phyloP scores from a whole-genome alignment of 2,113 vertebrate species.

The Pavo muticus region DNA sequence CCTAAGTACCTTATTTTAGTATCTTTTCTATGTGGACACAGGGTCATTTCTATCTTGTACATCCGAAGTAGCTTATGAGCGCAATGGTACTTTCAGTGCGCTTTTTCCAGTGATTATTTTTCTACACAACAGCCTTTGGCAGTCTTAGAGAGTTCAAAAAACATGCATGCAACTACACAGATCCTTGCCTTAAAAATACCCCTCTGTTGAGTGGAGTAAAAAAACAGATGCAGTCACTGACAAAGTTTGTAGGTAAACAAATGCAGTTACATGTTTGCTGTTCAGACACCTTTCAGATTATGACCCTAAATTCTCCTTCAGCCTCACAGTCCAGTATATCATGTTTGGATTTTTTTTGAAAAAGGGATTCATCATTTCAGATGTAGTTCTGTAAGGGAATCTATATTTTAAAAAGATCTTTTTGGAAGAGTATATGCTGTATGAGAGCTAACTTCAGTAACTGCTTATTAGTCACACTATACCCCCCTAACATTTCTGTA shows the following conservation, averaged over 20 bases:
- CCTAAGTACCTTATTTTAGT: not conserved
- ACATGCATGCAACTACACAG: not conserved
- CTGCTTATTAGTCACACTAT: not conserved
- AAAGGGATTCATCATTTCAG: not conserved
- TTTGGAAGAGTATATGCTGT: not conserved
- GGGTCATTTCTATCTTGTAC: not conserved
- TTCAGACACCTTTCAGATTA: not conserved
- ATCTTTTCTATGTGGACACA: not conserved
- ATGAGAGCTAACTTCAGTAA: not conserved
- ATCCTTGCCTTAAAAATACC: not conserved
- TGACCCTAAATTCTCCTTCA: not conserved
- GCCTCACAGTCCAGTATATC: not conserved
- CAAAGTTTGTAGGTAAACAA: not conserved
- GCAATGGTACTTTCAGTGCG: not conserved
- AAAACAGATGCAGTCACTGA: not conserved
- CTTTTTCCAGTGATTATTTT: not conserved
- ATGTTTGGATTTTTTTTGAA: not conserved
- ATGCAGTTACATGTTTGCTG: not conserved
- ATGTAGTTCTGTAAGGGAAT: not conserved
- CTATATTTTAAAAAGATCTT: not conserved
- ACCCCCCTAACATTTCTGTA: not conserved
- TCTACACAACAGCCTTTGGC: not conserved
- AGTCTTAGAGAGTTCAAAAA: not conserved
- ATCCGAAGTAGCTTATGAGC: not conserved
- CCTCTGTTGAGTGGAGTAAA: not conserved